These are phyloP conservation scores for Telmatherina bonti DNA, from an alignment of 2,797 vertebrate genomes.

Conservation along the genomic window DNA sequence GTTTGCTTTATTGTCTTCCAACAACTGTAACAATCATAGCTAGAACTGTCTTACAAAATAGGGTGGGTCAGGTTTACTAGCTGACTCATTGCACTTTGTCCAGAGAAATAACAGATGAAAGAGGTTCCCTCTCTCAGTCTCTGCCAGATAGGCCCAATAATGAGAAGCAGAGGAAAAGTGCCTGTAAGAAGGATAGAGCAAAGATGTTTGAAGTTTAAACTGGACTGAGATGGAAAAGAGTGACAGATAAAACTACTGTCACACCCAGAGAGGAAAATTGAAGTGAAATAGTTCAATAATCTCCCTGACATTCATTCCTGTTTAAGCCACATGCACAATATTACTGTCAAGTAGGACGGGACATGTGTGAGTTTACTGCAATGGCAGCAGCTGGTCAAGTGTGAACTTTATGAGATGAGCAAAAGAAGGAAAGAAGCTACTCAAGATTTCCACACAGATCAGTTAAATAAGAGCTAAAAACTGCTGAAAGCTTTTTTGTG, in stretches of 20 bases:
- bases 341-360: not conserved
- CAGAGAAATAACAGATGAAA: conserved; percentile 49
- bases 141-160: conserved; percentile 45
- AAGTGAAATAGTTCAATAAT: not conserved
- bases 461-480: not conserved
- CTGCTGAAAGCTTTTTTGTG: not conserved
- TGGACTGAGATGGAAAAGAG: not conserved
- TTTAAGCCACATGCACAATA: not conserved
- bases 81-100: conserved; percentile 55
- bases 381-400: not conserved
- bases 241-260: not conserved
- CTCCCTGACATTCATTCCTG: conserved; percentile 1
- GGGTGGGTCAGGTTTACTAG: conserved; percentile 50
- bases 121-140: conserved; percentile 43
- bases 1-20: conserved; percentile 42
- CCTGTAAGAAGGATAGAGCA: conserved; percentile 9
- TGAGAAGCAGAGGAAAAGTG: conserved; percentile 45
- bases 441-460: not conserved
- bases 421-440: not conserved
- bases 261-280: not conserved
- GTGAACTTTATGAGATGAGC: conserved; percentile 17
- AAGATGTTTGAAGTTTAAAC: not conserved
- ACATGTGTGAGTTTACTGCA: conserved; percentile 3
- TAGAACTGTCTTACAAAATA: conserved; percentile 38
- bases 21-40: conserved; percentile 38